phyloP scores from a whole-genome alignment of 2,113 vertebrate species.

The Polyodon spathula region DNA sequence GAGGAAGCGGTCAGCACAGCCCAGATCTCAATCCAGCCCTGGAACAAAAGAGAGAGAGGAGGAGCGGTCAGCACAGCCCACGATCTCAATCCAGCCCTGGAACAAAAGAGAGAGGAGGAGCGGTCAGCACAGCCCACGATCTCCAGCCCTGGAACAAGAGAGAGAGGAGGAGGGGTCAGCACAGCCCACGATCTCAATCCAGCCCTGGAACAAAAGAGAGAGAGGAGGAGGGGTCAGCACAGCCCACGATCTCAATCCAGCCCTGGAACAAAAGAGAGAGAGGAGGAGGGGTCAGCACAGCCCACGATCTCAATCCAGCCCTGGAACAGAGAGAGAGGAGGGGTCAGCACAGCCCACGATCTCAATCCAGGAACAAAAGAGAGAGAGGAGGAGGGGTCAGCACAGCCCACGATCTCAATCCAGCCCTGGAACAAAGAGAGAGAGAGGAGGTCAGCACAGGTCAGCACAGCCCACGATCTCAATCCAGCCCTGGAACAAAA shows the following conservation, averaged over 20 bases:
- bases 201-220: too few relatives aligned
- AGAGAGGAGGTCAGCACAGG: conserved; percentile 90
- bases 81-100: conserved; percentile 96
- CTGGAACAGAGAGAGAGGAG: conserved; percentile 85
- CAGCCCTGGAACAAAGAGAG: conserved; percentile 89
- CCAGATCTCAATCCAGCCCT: conserved; percentile 98
- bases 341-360: conserved; percentile 94
- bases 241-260: conserved; percentile 97
- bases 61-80: conserved; percentile 90
- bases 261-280: too few relatives aligned
- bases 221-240: conserved; percentile 93
- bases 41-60: too few relatives aligned
- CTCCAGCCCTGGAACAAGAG: conserved; percentile 98
- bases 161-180: conserved; percentile 93
- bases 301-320: conserved; percentile 98
- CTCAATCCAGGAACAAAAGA: conserved; percentile 97
- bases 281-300: conserved; percentile 90
- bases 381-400: conserved; percentile 91
- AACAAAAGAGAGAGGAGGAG: too few relatives aligned
- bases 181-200: conserved; percentile 96
- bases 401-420: conserved; percentile 96
- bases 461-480: conserved; percentile 95
- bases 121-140: conserved; percentile 94
- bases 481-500: conserved; percentile 99
- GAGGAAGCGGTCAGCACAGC: conserved; percentile 90